phyloP scores from a whole-genome alignment of 2,797 vertebrate genomes.

The Psittacula derbiana region DNA sequence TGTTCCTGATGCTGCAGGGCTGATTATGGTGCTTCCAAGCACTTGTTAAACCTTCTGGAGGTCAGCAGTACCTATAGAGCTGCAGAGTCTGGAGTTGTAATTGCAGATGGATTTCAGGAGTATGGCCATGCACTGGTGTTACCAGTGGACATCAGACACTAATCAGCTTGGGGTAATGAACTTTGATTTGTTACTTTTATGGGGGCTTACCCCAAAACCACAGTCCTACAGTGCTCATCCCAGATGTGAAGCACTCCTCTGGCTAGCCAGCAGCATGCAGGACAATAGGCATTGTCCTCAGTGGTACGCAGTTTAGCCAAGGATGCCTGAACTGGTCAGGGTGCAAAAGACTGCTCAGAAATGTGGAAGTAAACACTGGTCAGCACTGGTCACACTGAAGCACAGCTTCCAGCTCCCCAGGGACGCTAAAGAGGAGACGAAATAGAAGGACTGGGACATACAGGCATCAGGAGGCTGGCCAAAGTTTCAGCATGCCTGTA shows the following conservation, averaged over 20 bases:
- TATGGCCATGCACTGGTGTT: not conserved
- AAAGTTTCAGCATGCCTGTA: not conserved
- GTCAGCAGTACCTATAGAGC: not conserved
- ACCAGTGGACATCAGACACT: rapidly evolving
- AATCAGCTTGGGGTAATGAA: not conserved
- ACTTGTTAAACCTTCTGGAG: not conserved
- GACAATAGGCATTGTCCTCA: conserved; percentile 48
- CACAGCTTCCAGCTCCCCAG: not conserved
- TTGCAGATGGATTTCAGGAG: not conserved
- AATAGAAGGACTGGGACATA: not conserved
- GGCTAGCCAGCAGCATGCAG: not conserved
- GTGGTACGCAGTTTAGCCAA: not conserved
- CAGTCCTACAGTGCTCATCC: not conserved
- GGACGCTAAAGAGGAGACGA: not conserved
- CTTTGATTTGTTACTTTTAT: not conserved
- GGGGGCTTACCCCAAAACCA: not conserved
- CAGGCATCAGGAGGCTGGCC: not conserved
- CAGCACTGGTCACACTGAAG: not conserved
- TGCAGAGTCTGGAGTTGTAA: not conserved
- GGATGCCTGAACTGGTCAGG: not conserved
- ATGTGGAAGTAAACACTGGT: not conserved
- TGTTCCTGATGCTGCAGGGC: not conserved
- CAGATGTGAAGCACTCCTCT: not conserved
- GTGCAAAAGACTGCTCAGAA: not conserved
- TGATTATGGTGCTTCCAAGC: not conserved